phyloP scores from a whole-genome alignment of 2,888 invertebrate genomes.

The Acanthoscelides obtectus region DNA sequence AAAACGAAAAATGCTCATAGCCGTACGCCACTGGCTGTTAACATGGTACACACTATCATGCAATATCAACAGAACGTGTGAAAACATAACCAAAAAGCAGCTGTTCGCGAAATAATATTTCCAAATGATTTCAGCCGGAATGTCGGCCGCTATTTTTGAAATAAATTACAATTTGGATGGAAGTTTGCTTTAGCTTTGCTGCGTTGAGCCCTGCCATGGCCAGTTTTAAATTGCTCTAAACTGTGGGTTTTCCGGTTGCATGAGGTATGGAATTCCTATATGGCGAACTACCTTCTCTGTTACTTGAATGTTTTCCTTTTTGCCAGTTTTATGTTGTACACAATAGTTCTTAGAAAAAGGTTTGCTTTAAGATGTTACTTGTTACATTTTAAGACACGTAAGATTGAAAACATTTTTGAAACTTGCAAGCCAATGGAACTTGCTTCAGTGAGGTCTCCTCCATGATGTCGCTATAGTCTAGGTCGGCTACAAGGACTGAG shows the following conservation, averaged over 20 bases:
- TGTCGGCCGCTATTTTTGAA: slow-evolving; percentile 33
- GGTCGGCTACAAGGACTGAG: too few relatives aligned
- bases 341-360: too few relatives aligned
- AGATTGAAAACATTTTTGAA: too few relatives aligned
- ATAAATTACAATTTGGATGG: slow-evolving; percentile 13
- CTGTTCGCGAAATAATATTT: slow-evolving; percentile 36
- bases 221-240: not conserved
- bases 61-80: slow-evolving; percentile 42
- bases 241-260: not conserved
- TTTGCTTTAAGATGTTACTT: too few relatives aligned
- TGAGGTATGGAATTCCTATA: not conserved
- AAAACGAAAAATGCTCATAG: too few relatives aligned
- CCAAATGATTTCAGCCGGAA: slow-evolving; percentile 15
- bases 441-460: too few relatives aligned
- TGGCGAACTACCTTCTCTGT: not conserved
- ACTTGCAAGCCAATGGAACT: too few relatives aligned
- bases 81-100: slow-evolving; percentile 39
- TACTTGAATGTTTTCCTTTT: too few relatives aligned
- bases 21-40: not conserved
- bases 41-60: slow-evolving; percentile 26
- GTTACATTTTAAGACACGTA: too few relatives aligned
- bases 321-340: too few relatives aligned
- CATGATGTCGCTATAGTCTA: too few relatives aligned
- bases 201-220: not conserved
- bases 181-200: not conserved